Evolutionary conservation across 2,797 vertebrate genomes (phyloP).

Genomic region (Tauraco hartlaubi): DNA sequence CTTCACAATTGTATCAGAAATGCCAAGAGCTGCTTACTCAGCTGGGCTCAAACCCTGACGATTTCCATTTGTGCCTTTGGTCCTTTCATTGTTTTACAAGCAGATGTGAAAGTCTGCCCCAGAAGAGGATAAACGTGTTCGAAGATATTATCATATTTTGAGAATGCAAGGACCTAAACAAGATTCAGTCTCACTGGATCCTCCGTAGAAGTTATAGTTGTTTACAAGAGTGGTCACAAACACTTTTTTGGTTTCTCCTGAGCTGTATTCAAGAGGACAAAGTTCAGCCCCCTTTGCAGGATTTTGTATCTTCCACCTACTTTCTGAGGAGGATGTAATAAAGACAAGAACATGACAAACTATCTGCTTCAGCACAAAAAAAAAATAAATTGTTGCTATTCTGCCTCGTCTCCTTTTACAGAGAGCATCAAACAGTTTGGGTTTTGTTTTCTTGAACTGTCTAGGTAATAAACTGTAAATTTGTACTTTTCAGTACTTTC

Average conservation of each 20-base stretch:
- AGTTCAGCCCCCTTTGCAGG: background rate
- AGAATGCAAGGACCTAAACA: background rate
- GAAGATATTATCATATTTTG: background rate
- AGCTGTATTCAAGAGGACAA: background rate
- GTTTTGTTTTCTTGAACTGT: background rate
- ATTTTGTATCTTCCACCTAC: background rate
- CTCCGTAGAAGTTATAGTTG: background rate
- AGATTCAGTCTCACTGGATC: background rate
- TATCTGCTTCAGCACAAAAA: background rate
- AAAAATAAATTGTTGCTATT: background rate
- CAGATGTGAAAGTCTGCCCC: background rate
- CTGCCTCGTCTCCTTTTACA: background rate
- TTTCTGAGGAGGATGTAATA: background rate
- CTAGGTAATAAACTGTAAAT: background rate
- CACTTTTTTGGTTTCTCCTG: background rate
- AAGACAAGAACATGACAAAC: background rate
- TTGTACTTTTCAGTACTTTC: background rate
- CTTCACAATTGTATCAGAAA: background rate
- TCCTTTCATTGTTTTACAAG: background rate
- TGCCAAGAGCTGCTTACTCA: background rate
- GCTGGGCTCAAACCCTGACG: background rate
- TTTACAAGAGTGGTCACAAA: background rate
- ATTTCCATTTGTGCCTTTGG: background rate
- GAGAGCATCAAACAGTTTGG: background rate
- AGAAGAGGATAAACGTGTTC: background rate